A percentile compares a stretch with the other conserved stretches of the same genome.
These are phyloP conservation scores for Ctenodactylus gundi DNA, from an alignment of 2,113 vertebrate species.

Conservation along the genomic window DNA sequence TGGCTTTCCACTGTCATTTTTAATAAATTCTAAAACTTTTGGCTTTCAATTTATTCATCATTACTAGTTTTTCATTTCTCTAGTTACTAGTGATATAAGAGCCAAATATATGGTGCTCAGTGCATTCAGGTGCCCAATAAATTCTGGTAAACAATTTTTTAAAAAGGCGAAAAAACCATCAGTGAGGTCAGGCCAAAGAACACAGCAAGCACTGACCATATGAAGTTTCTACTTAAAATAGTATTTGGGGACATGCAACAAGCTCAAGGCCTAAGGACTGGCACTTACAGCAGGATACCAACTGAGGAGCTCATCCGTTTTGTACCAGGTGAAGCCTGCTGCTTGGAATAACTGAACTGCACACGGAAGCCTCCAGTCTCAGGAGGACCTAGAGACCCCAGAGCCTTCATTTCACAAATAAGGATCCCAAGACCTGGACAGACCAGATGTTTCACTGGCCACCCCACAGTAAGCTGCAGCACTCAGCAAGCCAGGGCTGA, in stretches of 20 bases:
- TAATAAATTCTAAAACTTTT: constrained; percentile 9
- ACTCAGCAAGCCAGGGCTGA: not conserved
- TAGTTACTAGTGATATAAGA: not conserved
- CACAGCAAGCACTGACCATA: too few species aligned
- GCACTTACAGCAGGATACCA: not conserved
- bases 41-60: not conserved
- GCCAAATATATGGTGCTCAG: not conserved
- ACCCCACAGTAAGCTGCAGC: not conserved
- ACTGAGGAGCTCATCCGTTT: not conserved
- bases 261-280: not conserved
- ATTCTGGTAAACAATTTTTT: not conserved
- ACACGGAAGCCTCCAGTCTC: not conserved
- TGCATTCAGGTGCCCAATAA: not conserved
- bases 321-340: not conserved
- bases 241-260: not conserved
- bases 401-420: not conserved
- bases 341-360: not conserved
- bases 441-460: fast-evolving
- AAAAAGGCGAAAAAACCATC: not conserved
- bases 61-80: not conserved
- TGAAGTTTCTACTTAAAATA: not conserved
- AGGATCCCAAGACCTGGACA: not conserved
- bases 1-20: not conserved
- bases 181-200: not conserved
- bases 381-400: not conserved